Evolutionary conservation across 2,888 invertebrate genomes (phyloP), one percentile per base, ranked within the genome.

Genomic region (Lobophora halterata): DNA sequence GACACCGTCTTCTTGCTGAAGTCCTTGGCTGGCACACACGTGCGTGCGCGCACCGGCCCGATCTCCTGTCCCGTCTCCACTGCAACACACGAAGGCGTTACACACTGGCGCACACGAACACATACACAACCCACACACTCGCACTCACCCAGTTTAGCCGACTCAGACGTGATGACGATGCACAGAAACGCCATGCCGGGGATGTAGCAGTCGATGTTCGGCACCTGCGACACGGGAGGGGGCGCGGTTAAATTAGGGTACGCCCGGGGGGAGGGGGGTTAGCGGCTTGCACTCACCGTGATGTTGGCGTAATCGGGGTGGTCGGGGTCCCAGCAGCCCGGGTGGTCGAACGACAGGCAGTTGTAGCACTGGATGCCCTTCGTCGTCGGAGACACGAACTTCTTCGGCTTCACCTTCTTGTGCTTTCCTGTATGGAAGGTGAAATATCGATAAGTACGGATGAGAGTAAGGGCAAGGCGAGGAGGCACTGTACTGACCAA

Each of bases 321-420:
- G 43, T 82, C 85, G 10, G 87, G 86, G 52, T 87, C 86, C 87
- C 87, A 87, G 66, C 87, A 87, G 28, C 86, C 87, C 14, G 83
- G 81, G 58, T 86, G 83, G 65, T 87, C 87, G 62, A 80, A 83
- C 8, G 86, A 86, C 25, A 86, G 58, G 49, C 87, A 87, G 61
- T 87, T 87, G 69, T 86, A 87, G 53, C 87, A 87, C 58, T 81
- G 85, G 41, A 83, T 77, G 8, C 86, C 87, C 46, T 79, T 81
- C 1, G 80, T 66, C 1, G 69, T 63, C 1, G 81, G 74, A 1
- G 81, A 74, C 13, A 79, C 74, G 42, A 79, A 74, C 62, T 85
- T 83, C 64, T 82, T 85, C 3, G 71, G 76, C 56, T 80, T 82
- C 10, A 61, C 53, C 49, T 85, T 86, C 61, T 82, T 85, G 58